phyloP scores from a whole-genome alignment of 1,140 invertebrate species.

The Drosophila orena region DNA sequence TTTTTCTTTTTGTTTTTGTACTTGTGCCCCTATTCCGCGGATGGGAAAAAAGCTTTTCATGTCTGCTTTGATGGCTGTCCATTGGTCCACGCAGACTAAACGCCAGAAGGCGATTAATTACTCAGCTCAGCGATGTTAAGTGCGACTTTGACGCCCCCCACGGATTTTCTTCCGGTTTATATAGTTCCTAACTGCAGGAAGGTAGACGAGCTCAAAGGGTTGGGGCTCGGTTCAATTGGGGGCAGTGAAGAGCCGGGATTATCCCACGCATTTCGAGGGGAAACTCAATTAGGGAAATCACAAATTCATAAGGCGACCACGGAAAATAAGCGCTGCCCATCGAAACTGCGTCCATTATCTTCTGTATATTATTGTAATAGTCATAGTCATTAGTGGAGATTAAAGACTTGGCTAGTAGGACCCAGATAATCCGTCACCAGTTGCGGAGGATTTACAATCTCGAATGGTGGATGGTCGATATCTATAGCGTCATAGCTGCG shows the following conservation, averaged over 20 bases:
- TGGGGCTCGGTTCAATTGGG: slow-evolving; percentile 49
- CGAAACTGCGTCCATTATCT: not conserved
- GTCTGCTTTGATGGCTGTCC: slow-evolving; percentile 71
- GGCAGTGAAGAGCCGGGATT: slow-evolving; percentile 44
- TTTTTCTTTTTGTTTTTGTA: not conserved
- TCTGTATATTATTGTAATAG: not conserved
- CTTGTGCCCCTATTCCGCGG: slow-evolving; percentile 62
- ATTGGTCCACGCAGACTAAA: slow-evolving; percentile 40
- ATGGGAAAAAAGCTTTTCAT: slow-evolving; percentile 66
- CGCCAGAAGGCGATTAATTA: slow-evolving; percentile 72
- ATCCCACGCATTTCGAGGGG: slow-evolving; percentile 19
- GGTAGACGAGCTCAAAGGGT: not conserved
- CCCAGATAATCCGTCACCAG: not conserved
- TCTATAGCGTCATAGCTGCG: slow-evolving; percentile 35
- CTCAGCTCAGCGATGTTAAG: slow-evolving; percentile 70
- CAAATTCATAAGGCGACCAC: slow-evolving; percentile 15
- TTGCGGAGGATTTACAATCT: not conserved
- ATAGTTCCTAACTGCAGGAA: not conserved
- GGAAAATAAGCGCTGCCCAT: slow-evolving; percentile 1
- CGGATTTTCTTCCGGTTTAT: slow-evolving; percentile 27
- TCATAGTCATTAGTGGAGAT: not conserved
- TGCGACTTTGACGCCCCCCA: slow-evolving; percentile 64
- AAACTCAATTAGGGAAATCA: slow-evolving; percentile 39
- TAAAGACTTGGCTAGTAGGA: no score
- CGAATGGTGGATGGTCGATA: slow-evolving; percentile 8